Evolutionary conservation across 1,140 invertebrate genomes (phyloP).

Genomic region (Solenopsis fugax): DNA sequence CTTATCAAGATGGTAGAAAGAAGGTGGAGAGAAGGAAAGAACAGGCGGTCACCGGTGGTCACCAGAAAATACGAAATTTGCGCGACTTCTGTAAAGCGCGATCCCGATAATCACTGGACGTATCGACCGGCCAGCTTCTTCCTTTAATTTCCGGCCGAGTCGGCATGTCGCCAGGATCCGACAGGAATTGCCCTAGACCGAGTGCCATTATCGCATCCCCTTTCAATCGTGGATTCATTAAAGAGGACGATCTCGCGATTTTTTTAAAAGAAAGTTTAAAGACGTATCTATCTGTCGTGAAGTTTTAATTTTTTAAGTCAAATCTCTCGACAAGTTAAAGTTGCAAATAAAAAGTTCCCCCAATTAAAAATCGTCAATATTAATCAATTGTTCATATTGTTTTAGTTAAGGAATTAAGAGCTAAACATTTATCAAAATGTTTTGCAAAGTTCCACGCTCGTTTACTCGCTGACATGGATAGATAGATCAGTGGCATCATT

Average conservation of each 20-base stretch:
- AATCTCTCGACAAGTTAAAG: not conserved
- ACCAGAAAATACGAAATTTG: slow-evolving; percentile 42
- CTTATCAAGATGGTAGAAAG: slow-evolving; percentile 62
- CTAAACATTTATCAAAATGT: not conserved
- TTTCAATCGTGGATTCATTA: not conserved
- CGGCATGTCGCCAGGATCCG: slow-evolving; percentile 31
- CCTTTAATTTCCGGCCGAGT: slow-evolving; percentile 47
- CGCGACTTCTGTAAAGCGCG: slow-evolving; percentile 41
- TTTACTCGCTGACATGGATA: too few relatives aligned
- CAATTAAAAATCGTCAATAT: not conserved
- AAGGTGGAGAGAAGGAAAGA: slow-evolving; percentile 14
- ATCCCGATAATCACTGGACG: slow-evolving; percentile 48
- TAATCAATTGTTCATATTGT: not conserved
- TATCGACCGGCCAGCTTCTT: not conserved
- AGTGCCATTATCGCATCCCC: not conserved
- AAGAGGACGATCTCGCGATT: not conserved
- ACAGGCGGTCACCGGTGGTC: not conserved
- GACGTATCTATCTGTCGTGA: not conserved
- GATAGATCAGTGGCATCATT: not conserved
- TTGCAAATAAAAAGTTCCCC: not conserved
- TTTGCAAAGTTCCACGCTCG: too few relatives aligned
- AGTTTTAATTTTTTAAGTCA: not conserved
- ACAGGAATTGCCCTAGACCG: slow-evolving; percentile 1
- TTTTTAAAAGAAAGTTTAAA: slow-evolving; percentile 9
- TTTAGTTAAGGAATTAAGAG: not conserved